phyloP scores from a whole-genome alignment of 2,113 vertebrate species.

The Coturnix japonica region DNA sequence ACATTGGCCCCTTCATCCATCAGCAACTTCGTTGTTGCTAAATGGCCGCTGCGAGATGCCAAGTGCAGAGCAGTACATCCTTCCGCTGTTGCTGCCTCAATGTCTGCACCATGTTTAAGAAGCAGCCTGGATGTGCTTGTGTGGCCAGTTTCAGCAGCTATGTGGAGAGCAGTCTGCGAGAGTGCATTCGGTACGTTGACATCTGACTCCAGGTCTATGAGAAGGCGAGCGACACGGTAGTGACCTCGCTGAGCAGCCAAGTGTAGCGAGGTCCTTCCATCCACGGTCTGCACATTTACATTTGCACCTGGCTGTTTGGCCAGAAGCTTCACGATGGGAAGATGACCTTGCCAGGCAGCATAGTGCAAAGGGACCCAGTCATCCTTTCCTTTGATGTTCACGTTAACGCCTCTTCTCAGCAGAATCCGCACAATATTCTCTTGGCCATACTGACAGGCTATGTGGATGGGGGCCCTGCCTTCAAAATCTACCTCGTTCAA shows the following conservation, averaged over 20 bases:
- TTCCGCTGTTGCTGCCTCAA: slow-evolving; percentile 76
- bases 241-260: slow-evolving; percentile 93
- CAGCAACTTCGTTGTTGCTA: slow-evolving; percentile 88
- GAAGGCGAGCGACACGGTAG: slow-evolving; percentile 92
- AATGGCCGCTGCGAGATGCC: slow-evolving; percentile 84
- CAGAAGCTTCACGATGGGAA: slow-evolving; percentile 92
- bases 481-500: slow-evolving; percentile 88
- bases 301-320: slow-evolving; percentile 87
- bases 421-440: slow-evolving; percentile 90
- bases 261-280: slow-evolving; percentile 91
- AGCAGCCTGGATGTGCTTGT: slow-evolving; percentile 93
- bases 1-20: slow-evolving; percentile 83
- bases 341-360: slow-evolving; percentile 93
- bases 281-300: slow-evolving; percentile 85
- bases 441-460: slow-evolving; percentile 95
- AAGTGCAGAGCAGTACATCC: slow-evolving; percentile 89
- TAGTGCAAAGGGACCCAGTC: slow-evolving; percentile 93
- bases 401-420: slow-evolving; percentile 85
- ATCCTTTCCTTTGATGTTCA: slow-evolving; percentile 85
- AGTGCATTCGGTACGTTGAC: slow-evolving; percentile 76
- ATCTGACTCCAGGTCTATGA: slow-evolving; percentile 86
- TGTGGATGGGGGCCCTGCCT: slow-evolving; percentile 91
- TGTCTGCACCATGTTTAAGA: slow-evolving; percentile 84
- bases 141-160: slow-evolving; percentile 92
- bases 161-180: slow-evolving; percentile 85